phyloP scores from a whole-genome alignment of 2,888 invertebrate genomes.

The Trachelus tabidus region DNA sequence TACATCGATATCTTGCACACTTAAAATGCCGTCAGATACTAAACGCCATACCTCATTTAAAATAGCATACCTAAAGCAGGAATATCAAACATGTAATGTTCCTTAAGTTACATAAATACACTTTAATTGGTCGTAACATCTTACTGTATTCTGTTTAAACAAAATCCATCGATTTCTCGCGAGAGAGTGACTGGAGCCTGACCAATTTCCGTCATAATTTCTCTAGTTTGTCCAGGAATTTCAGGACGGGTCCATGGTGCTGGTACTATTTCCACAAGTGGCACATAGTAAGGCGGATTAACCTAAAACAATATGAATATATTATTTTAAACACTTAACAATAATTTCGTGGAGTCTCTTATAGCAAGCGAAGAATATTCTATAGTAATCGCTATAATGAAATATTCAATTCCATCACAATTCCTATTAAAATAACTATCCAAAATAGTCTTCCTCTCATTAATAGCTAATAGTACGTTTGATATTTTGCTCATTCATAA shows the following conservation, averaged over 20 bases:
- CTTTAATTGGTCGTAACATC: conserved; percentile 42
- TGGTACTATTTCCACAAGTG: conserved; percentile 93
- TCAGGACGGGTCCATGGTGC: conserved; percentile 91
- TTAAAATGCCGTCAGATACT: conserved; percentile 84
- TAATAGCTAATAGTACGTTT: neutral
- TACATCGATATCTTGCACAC: conserved; percentile 89
- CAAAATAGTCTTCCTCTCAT: neutral
- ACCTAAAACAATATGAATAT: conserved; percentile 67
- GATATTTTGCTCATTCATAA: neutral
- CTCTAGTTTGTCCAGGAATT: conserved; percentile 79
- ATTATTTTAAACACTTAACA: neutral
- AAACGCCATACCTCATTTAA: conserved; percentile 93
- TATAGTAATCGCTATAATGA: no score
- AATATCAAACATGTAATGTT: neutral
- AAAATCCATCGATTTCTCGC: conserved; percentile 92
- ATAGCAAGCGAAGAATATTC: no score
- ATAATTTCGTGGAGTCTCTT: neutral
- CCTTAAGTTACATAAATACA: neutral
- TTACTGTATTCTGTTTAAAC: conserved; percentile 92
- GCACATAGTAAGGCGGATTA: conserved; percentile 96
- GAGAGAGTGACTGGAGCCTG: conserved; percentile 90
- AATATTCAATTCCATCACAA: no score
- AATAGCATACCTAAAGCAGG: conserved; percentile 81
- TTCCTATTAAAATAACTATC: no score
- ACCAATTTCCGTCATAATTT: conserved; percentile 87